A percentile compares a stretch with the other conserved stretches of the same genome.
phyloP scores from a whole-genome alignment of 2,888 invertebrate genomes.

The Melieria omissa region DNA sequence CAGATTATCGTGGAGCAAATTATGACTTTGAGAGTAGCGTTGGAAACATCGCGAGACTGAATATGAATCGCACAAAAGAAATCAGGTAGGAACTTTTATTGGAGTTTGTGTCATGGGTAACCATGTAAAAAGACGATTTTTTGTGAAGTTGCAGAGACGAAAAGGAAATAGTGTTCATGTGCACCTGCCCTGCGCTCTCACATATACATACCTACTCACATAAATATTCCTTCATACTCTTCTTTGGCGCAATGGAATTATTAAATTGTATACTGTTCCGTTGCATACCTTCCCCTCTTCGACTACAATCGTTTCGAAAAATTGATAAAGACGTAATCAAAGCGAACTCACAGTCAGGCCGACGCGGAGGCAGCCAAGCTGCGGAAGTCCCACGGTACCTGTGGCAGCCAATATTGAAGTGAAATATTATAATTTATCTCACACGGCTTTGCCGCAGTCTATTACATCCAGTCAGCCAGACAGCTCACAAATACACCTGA shows the following conservation, averaged over 20 bases:
- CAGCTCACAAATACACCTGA: constrained; percentile 13
- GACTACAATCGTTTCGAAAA: not conserved
- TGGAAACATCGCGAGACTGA: no score
- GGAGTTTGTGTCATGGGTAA: no score
- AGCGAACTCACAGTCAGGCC: constrained; percentile 20
- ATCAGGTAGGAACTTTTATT: no score
- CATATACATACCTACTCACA: no score
- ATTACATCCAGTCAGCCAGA: not conserved
- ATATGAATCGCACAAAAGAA: no score
- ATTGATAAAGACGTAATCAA: constrained; percentile 9
- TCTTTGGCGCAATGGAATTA: not conserved
- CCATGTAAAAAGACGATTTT: no score
- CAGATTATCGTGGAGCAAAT: no score
- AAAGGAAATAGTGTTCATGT: no score
- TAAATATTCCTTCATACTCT: no score
- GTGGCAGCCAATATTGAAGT: not conserved
- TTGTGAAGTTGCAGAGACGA: no score
- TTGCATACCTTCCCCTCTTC: not conserved
- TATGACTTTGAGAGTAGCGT: no score
- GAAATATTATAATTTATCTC: constrained; percentile 14
- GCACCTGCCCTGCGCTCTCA: no score
- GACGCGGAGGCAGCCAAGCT: constrained; percentile 29
- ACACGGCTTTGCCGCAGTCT: constrained; percentile 9
- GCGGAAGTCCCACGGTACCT: not conserved
- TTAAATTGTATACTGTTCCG: not conserved